Evolutionary conservation across 2,113 vertebrate species (phyloP), one percentile per base, ranked within the genome.

Genomic region (Alosa alosa): DNA sequence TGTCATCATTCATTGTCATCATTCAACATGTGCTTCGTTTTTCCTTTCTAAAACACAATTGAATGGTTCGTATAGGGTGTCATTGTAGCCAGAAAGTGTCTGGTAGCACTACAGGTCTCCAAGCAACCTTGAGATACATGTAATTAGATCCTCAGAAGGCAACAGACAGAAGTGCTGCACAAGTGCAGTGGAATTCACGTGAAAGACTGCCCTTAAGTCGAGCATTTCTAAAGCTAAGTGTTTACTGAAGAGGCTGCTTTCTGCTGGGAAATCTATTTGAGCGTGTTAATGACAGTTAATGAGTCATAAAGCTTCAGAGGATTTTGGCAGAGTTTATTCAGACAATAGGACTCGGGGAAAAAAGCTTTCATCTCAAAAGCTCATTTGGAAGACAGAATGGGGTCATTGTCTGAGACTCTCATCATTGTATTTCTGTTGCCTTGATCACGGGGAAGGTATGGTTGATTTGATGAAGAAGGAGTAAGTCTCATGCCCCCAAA

Each of bases 81-180:
- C 68, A 75, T 11, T 13, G 68, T 13, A 75, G 13, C 13, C 36
- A 36, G 31, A 75, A 39, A 41, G 72, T 78, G 72, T 78, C 72
- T 78, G 31, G 52, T 86, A 83, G 64, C 81, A 25, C 50, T 41
- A 36, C 57, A 52, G 85, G 89, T 91, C 81, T 88, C 90, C 64
- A 87, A 81, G 88, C 85, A 89, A 90, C 89, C 83, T 82, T 11
- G 25, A 39, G 85, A 82, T 82, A 84, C 87, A 55, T 87, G 88
- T 92, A 90, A 90, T 55, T 82, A 39, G 88, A 90, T 78, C 72
- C 25, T 39, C 47, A 84, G 64, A n/a, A 52, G 31, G 9, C 9
- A 22, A 72, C 49, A 52, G 52, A 22, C 86, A 55, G 36, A 68
- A 22, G 31, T 57, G 78, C 50, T 15, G 6, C 64, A 86, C 46